Conservation (phyloP, 2,113 vertebrate genomes). For the Astatoreochromis straeleni region DNA sequence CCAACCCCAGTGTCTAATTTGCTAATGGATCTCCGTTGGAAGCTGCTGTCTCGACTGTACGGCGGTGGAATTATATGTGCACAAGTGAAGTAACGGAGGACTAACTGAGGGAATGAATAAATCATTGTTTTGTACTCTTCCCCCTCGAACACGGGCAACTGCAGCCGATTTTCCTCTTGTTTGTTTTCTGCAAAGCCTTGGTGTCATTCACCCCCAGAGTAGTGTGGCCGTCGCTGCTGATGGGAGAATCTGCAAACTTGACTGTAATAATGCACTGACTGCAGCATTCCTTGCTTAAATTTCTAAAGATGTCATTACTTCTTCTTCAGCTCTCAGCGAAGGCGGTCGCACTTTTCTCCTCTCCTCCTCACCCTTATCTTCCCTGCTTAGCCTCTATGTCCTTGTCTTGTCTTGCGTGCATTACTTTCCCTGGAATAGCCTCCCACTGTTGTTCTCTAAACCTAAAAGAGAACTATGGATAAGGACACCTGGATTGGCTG, state of each 20-base stretch:
- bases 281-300: background rate
- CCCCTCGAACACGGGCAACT: background rate
- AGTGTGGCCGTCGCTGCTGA: background rate
- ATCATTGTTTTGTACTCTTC: slow-evolving; percentile 52
- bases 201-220: slow-evolving; percentile 25
- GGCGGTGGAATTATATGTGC: slow-evolving; percentile 62
- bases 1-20: slow-evolving; percentile 69
- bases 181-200: background rate
- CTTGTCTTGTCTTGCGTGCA: too few species aligned
- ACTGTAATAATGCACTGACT: background rate
- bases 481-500: too few species aligned
- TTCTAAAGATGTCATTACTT: background rate
- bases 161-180: background rate
- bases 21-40: slow-evolving; percentile 73
- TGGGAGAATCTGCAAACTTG: background rate
- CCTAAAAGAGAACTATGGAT: too few species aligned
- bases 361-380: too few species aligned
- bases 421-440: too few species aligned
- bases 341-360: too few species aligned
- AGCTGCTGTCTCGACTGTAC: slow-evolving; percentile 24
- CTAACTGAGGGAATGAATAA: slow-evolving; percentile 69
- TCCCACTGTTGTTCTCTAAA: too few species aligned
- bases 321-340: too few species aligned
- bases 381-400: too few species aligned
- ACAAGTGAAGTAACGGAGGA: slow-evolving; percentile 60